Conservation (phyloP, 1,140 invertebrate species). For the Artemia franciscana region DNA sequence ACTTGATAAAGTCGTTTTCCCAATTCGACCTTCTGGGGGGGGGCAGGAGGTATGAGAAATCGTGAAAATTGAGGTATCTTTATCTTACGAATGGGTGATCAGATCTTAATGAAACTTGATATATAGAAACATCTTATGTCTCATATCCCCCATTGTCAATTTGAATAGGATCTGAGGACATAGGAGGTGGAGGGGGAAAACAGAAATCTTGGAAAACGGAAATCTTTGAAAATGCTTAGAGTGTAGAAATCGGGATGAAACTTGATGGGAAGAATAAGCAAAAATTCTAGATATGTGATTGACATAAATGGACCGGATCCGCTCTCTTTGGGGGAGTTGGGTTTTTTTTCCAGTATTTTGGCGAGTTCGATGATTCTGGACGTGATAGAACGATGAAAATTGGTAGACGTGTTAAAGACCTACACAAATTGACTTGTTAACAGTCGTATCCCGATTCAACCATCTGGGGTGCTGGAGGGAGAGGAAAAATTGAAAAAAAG, state of each 20-base stretch:
- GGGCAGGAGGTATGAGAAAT: neutral
- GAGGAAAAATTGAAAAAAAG: no score
- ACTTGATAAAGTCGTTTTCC: neutral
- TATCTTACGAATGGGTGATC: neutral
- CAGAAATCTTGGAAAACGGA: no score
- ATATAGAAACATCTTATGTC: neutral
- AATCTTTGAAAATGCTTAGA: neutral
- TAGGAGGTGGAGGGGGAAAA: neutral
- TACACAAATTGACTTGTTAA: no score
- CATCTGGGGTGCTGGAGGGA: no score
- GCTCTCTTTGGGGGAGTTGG: no score
- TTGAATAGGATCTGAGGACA: neutral
- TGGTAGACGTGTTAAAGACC: no score
- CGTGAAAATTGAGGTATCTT: neutral
- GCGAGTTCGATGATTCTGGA: no score
- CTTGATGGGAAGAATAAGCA: neutral
- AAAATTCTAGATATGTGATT: neutral
- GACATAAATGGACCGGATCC: no score
- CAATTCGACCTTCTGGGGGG: neutral
- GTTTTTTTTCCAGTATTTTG: no score
- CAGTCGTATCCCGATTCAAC: no score
- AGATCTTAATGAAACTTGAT: no score
- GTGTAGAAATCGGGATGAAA: neutral
- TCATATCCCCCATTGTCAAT: neutral
- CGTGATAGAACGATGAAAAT: no score